Conservation (phyloP, 1,140 invertebrate species). For the Doryteuthis pealeii region DNA sequence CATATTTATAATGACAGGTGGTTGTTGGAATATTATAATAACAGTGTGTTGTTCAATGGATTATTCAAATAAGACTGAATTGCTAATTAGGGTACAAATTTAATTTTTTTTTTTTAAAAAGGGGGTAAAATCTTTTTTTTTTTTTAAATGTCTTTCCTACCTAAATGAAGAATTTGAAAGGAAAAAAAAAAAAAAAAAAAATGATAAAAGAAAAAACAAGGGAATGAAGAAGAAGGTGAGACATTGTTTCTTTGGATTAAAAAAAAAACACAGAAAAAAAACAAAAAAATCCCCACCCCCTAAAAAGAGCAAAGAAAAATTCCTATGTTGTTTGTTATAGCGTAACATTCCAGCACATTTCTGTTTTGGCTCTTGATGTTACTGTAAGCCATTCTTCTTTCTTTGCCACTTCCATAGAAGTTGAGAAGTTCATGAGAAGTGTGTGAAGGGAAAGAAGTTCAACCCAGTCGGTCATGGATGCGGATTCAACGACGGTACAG, state of each 20-base stretch:
- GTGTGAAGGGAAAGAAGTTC: constrained; percentile 11
- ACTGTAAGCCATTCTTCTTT: background rate
- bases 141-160: background rate
- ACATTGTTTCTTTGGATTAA: too few species aligned
- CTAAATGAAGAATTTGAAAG: background rate
- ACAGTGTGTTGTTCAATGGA: background rate
- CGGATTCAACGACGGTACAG: constrained; percentile 54
- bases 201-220: background rate
- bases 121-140: background rate
- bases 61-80: background rate
- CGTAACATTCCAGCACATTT: background rate
- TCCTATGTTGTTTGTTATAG: background rate
- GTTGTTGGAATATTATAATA: constrained; percentile 13
- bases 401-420: constrained; percentile 10
- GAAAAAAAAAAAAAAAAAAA: background rate
- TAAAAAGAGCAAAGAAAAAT: background rate
- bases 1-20: constrained; percentile 13
- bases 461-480: constrained; percentile 43
- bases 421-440: background rate
- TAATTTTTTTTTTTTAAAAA: background rate
- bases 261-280: too few species aligned
- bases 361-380: background rate
- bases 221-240: background rate
- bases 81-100: background rate
- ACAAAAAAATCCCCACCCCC: background rate